These are phyloP conservation scores for Drosophila lacicola DNA, from an alignment of 2,888 invertebrate species.

Conservation along the genomic window DNA sequence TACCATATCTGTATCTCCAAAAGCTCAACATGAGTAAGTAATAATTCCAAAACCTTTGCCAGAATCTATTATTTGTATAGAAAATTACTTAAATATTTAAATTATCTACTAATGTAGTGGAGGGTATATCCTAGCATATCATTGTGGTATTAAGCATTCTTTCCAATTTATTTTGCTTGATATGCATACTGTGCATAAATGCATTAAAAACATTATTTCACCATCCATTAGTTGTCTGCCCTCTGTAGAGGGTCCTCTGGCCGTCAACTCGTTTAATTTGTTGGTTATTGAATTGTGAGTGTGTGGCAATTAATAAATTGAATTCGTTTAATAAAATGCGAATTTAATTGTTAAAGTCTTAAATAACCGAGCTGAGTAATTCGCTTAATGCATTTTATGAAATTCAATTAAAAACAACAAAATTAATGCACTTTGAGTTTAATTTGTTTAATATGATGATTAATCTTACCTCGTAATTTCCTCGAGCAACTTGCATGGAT, in stretches of 20 bases:
- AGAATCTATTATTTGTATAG: no score
- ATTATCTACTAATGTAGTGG: background rate
- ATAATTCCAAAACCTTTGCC: no score
- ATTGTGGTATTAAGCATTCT: background rate
- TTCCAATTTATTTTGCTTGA: slow-evolving; percentile 59
- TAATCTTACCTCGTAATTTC: slow-evolving; percentile 94
- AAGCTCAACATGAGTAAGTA: no score
- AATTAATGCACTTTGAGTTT: background rate
- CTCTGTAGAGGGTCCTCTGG: slow-evolving; percentile 11
- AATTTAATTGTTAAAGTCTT: slow-evolving; percentile 31
- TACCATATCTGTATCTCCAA: no score
- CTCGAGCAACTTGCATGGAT: slow-evolving; percentile 97
- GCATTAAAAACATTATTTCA: slow-evolving; percentile 68
- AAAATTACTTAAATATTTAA: no score
- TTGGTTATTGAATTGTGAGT: slow-evolving; percentile 63
- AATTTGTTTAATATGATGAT: background rate
- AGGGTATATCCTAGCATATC: slow-evolving; percentile 4
- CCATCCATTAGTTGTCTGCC: slow-evolving; percentile 70
- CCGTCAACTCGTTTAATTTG: slow-evolving; percentile 58
- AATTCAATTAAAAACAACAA: slow-evolving; percentile 1
- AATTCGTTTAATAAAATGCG: slow-evolving; percentile 62
- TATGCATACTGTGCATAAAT: slow-evolving; percentile 56
- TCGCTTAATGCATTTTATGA: slow-evolving; percentile 10
- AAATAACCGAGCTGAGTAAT: slow-evolving; percentile 7
- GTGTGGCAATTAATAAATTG: slow-evolving; percentile 71